Evolutionary conservation across 2,113 vertebrate genomes (phyloP), one percentile per base, ranked within the genome.

Genomic region (Siphamia tubifer): DNA sequence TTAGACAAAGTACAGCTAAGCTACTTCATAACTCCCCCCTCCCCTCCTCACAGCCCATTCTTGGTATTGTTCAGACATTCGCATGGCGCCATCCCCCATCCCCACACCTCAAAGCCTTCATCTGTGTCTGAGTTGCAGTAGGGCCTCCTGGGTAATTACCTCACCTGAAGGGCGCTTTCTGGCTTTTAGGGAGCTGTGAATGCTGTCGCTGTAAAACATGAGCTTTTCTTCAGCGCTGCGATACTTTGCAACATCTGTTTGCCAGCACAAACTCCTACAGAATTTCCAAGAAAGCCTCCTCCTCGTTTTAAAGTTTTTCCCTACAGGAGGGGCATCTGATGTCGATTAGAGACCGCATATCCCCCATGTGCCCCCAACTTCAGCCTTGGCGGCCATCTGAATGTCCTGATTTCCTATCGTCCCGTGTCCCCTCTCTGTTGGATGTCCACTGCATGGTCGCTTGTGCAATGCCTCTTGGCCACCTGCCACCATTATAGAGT

Each of bases 101-200:
- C 65, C 70, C 19, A 55, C 68, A 79, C 75, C 84, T 90, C 90
- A 93, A 88, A 91, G 89, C 67, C 70, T 68, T 30, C 40, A 63
- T 87, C 81, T 91, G 84, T 88, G 77, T 79, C 77, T 47, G 83
- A 67, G 63, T 44, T 64, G 70, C 65, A 53, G 64, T 77, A 27
- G 55, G 80, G 83, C 84, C 90, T 84, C 85, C 19, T 77, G 87
- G 79, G 87, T 87, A 86, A 91, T 91, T 88, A 90, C 87, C 87
- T 92, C 89, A 92, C 85, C 83, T 87, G 85, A 87, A 82, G 72
- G 77, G 42, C 45, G 30, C 85, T 85, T 84, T 91, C 74, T 76
- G 47, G 79, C 77, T 83, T 77, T 74, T 61, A 69, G 45, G 36
- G 64, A 81, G 68, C 53, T 39, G 68, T 89, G 86, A 92, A 90